Percentiles rank a stretch among this genome's conserved stretches.
Evolutionary conservation across 2,113 vertebrate species (phyloP).

Genomic region (Pipra filicauda): DNA sequence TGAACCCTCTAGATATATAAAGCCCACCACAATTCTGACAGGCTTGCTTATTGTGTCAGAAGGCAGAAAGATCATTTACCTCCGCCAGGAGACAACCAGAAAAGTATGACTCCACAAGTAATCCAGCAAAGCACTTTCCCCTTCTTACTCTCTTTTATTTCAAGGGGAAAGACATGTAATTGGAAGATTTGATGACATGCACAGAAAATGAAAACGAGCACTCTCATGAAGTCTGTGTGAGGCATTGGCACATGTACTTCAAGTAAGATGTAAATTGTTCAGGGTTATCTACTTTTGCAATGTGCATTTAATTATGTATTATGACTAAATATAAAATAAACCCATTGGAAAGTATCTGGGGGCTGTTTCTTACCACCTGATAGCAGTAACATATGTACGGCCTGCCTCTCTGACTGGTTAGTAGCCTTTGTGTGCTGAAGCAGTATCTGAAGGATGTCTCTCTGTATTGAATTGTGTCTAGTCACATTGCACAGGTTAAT

Average conservation of each 20-base stretch:
- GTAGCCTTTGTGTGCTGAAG: neutral
- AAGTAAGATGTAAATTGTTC: neutral
- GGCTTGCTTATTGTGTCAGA: neutral
- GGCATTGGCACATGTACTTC: neutral
- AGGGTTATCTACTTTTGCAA: neutral
- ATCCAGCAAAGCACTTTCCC: neutral
- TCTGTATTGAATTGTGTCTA: neutral
- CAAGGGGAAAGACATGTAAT: neutral
- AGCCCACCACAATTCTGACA: neutral
- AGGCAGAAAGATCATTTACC: neutral
- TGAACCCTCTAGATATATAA: neutral
- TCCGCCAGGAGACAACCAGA: neutral
- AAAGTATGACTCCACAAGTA: neutral
- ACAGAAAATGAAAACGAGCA: neutral
- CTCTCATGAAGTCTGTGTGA: neutral
- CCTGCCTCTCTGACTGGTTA: neutral
- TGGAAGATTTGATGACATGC: neutral
- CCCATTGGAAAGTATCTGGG: neutral
- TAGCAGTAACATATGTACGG: neutral
- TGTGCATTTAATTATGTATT: neutral
- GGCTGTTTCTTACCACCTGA: neutral
- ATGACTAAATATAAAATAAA: neutral
- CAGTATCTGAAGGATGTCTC: neutral
- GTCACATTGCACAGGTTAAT: neutral
- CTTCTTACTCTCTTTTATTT: neutral